phyloP scores from a whole-genome alignment of 2,888 invertebrate species.

The Deilephila elpenor region DNA sequence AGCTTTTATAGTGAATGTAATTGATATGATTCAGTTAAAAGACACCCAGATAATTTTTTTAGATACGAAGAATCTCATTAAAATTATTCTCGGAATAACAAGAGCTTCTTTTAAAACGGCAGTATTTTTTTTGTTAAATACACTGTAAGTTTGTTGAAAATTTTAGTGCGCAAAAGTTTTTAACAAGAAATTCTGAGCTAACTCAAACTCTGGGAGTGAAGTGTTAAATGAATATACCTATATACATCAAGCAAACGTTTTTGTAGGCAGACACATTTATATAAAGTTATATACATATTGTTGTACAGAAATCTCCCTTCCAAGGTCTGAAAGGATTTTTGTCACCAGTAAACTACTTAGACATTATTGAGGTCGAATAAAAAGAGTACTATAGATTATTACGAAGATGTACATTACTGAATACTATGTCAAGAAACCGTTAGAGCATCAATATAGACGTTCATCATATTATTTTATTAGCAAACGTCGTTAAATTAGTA shows the following conservation, averaged over 20 bases:
- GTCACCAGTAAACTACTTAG: too few relatives aligned
- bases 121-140: not conserved
- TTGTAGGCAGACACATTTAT: not conserved
- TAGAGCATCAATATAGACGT: not conserved
- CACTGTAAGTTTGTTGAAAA: not conserved
- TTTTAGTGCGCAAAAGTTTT: not conserved
- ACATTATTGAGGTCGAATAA: too few relatives aligned
- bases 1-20: too few relatives aligned
- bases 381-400: too few relatives aligned
- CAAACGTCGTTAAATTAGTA: constrained; percentile 4
- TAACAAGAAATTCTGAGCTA: not conserved
- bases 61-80: not conserved
- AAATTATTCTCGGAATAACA: not conserved
- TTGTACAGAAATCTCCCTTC: too few relatives aligned
- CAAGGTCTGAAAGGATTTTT: not conserved
- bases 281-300: not conserved
- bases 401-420: too few relatives aligned
- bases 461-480: not conserved
- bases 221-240: not conserved
- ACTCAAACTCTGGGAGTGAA: not conserved
- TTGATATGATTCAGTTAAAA: too few relatives aligned
- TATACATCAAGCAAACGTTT: not conserved
- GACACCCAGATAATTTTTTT: not conserved
- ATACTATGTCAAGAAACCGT: too few relatives aligned
- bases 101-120: not conserved